Evolutionary conservation across 2,888 invertebrate genomes (phyloP).

Genomic region (Microctonus hyperodae): DNA sequence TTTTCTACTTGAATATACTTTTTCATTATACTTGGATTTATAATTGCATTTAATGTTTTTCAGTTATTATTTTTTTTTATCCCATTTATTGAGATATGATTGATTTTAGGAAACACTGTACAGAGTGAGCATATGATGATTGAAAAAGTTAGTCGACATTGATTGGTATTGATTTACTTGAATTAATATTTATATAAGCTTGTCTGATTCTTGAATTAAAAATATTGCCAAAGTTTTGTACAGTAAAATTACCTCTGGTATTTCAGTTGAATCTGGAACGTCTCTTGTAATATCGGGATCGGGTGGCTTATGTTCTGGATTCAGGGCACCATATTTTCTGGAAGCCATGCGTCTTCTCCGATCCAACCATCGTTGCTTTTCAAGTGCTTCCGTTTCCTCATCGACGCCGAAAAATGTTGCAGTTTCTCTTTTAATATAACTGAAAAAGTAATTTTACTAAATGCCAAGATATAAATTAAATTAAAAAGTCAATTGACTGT

Average conservation of each 20-base stretch:
- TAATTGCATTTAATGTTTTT: not conserved
- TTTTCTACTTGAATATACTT: slow-evolving; percentile 34
- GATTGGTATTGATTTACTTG: not conserved
- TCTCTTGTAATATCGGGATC: slow-evolving; percentile 69
- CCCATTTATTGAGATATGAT: not conserved
- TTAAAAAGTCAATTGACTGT: slow-evolving; percentile 1
- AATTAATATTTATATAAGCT: not conserved
- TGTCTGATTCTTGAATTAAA: not conserved
- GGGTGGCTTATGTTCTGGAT: slow-evolving; percentile 69
- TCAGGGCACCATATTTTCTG: slow-evolving; percentile 71
- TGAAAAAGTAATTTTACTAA: slow-evolving; percentile 42
- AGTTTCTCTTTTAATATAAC: slow-evolving; percentile 80
- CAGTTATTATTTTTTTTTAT: not conserved
- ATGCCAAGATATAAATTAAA: not conserved
- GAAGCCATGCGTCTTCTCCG: slow-evolving; percentile 80
- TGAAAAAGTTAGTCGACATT: not conserved
- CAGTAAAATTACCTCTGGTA: slow-evolving; percentile 61
- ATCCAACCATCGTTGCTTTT: slow-evolving; percentile 80
- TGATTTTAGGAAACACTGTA: not conserved
- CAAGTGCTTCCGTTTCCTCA: slow-evolving; percentile 77
- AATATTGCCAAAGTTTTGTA: slow-evolving; percentile 56
- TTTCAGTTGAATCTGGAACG: slow-evolving; percentile 59
- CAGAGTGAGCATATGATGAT: not conserved
- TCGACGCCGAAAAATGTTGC: slow-evolving; percentile 87
- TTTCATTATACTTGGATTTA: slow-evolving; percentile 8